Evolutionary conservation across 2,797 vertebrate genomes (phyloP).

Genomic region (Benthosema pterotum): DNA sequence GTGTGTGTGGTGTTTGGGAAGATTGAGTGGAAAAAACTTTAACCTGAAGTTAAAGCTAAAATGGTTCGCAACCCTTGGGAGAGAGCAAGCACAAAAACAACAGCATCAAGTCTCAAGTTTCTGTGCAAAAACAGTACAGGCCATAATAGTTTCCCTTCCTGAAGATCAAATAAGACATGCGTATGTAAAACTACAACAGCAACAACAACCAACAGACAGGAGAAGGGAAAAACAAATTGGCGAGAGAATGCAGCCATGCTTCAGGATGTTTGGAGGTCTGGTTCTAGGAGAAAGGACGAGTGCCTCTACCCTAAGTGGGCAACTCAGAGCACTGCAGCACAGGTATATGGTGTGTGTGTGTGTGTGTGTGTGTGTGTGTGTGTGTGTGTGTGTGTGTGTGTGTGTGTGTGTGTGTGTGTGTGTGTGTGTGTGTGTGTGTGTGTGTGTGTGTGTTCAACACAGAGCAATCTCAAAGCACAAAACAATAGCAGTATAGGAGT

Average conservation of each 20-base stretch:
- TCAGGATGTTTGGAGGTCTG: constrained; percentile 29
- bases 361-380: constrained; percentile 27
- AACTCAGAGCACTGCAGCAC: constrained; percentile 30
- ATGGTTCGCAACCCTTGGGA: constrained; percentile 53
- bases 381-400: constrained; percentile 13
- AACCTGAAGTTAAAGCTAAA: constrained; percentile 81
- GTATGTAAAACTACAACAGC: constrained; percentile 41
- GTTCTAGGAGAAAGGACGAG: background rate
- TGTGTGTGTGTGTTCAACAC: constrained; percentile 63
- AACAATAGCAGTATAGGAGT: constrained; percentile 18
- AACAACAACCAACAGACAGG: too few relatives aligned
- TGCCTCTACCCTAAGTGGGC: constrained; percentile 31
- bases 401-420: constrained; percentile 28
- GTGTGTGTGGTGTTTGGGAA: constrained; percentile 29
- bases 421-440: constrained; percentile 17
- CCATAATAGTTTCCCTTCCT: constrained; percentile 50
- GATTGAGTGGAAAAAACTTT: constrained; percentile 34
- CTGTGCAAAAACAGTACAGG: constrained; percentile 81
- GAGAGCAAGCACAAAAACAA: constrained; percentile 61
- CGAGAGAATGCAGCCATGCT: constrained; percentile 28
- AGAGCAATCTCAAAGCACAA: constrained; percentile 29
- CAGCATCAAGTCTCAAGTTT: constrained; percentile 74
- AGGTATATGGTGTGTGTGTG: constrained; percentile 24
- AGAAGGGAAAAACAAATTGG: constrained; percentile 34
- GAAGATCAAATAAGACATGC: constrained; percentile 54